phyloP scores from a whole-genome alignment of 2,888 invertebrate genomes.

The Sminthurinus aureus region DNA sequence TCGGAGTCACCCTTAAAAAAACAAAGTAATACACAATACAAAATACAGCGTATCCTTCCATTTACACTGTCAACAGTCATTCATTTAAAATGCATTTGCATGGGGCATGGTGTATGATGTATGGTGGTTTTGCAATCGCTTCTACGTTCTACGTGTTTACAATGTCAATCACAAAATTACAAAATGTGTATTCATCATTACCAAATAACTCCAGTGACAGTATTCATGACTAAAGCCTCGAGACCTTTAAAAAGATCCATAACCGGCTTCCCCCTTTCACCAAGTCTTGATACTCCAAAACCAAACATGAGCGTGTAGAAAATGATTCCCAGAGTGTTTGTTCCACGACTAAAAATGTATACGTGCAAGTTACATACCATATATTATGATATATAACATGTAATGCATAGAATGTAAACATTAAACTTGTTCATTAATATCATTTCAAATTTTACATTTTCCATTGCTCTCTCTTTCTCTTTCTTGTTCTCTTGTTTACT shows the following conservation, averaged over 20 bases:
- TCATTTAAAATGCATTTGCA: too few relatives aligned
- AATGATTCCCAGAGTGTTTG: constrained; percentile 42
- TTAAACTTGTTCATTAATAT: background rate
- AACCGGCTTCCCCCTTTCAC: constrained; percentile 10
- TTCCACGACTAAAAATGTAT: constrained; percentile 2
- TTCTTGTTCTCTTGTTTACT: background rate
- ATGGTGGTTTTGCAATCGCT: too few relatives aligned
- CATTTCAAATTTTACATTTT: background rate
- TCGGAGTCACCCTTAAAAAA: constrained; percentile 72
- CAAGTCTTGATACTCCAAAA: constrained; percentile 5
- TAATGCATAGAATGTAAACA: background rate
- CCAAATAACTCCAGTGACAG: constrained; percentile 33
- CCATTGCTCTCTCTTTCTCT: background rate
- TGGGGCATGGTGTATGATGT: too few relatives aligned
- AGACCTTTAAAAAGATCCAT: constrained; percentile 13
- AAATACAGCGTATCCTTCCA: too few relatives aligned
- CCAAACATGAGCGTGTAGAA: constrained; percentile 30
- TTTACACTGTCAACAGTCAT: too few relatives aligned
- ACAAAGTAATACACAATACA: background rate
- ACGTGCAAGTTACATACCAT: background rate
- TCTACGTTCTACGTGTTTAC: background rate
- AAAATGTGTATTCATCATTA: too few relatives aligned
- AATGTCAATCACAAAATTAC: constrained; percentile 35
- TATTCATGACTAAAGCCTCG: constrained; percentile 25
- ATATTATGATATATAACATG: too few relatives aligned